phyloP scores from a whole-genome alignment of 2,797 vertebrate genomes.

The Enteromius viviparus region DNA sequence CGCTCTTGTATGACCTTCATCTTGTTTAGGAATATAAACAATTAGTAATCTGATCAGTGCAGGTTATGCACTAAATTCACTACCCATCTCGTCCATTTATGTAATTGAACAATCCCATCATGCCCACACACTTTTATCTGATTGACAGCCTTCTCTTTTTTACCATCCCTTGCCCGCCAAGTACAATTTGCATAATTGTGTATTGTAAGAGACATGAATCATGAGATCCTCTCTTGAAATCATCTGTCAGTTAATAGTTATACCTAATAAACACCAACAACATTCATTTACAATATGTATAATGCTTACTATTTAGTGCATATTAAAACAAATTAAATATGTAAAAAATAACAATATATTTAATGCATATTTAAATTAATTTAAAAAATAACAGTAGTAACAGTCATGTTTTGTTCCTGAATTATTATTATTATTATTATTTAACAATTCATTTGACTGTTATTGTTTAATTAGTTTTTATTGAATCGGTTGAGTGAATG shows the following conservation, averaged over 20 bases:
- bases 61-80: constrained; percentile 26
- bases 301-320: not conserved
- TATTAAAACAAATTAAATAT: not conserved
- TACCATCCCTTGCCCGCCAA: not conserved
- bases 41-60: not conserved
- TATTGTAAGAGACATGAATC: not conserved
- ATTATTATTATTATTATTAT: not conserved
- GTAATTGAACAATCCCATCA: constrained; percentile 76
- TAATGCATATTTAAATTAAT: not conserved
- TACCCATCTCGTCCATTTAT: constrained; percentile 70
- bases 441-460: not conserved
- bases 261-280: not conserved
- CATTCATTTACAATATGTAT: not conserved
- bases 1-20: not conserved
- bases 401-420: not conserved
- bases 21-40: not conserved
- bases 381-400: too few species aligned
- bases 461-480: not conserved
- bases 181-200: not conserved
- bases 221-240: not conserved
- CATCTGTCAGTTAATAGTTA: not conserved
- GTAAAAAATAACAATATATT: not conserved
- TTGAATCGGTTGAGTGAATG: not conserved
- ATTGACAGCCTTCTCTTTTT: not conserved
- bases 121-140: constrained; percentile 35